Evolutionary conservation across 2,113 vertebrate genomes (phyloP), one percentile per base, ranked within the genome.

Genomic region (Nymphicus hollandicus): DNA sequence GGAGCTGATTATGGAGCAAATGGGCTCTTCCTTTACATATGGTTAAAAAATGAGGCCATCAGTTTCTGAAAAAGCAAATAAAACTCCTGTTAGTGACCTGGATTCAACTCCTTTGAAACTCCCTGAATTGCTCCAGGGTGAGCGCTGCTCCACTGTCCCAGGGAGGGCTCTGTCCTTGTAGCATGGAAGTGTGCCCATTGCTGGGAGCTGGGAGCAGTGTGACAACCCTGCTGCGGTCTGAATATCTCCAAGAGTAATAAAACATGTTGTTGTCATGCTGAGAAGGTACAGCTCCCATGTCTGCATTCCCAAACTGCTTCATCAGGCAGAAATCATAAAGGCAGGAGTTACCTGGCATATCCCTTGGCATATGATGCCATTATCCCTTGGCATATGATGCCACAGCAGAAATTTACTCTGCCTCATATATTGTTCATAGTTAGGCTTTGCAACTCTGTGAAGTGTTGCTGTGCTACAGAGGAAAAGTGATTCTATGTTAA

Each of bases 211-310:
- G 47, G 74, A 39, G 46, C 11, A 72, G 18, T 2, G 25, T 16
- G 10, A 49, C 60, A 28, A 3, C 20, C 9, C 47, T n/a, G 43
- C 17, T 77, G 1, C 0, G 33, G 19, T 14, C 76, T 16, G 70
- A 7, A 6, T 46, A 12, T 9, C 44, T 4, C 69, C 91, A 20
- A 65, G 10, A 29, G 58, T 17, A 24, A 5, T 5, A 9, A 10
- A 35, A 7, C 29, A 29, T 5, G n/a, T 7, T 25, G 76, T 20
- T 9, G 17, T 23, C 50, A 1, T 1, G 79, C 9, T 0, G 1
- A 7, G 19, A 8, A 25, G 33, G 19, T 2, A 7, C 1, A 1
- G 41, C 52, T 77, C 10, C 49, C 9, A 15, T 16, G 37, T 5
- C 8, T 2, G 2, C 5, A 1, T 1, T 23, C 41, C 77, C 6